Evolutionary conservation across 2,888 invertebrate species (phyloP), one percentile per base, ranked within the genome.

Genomic region (Lissocephala sabroskyi): DNA sequence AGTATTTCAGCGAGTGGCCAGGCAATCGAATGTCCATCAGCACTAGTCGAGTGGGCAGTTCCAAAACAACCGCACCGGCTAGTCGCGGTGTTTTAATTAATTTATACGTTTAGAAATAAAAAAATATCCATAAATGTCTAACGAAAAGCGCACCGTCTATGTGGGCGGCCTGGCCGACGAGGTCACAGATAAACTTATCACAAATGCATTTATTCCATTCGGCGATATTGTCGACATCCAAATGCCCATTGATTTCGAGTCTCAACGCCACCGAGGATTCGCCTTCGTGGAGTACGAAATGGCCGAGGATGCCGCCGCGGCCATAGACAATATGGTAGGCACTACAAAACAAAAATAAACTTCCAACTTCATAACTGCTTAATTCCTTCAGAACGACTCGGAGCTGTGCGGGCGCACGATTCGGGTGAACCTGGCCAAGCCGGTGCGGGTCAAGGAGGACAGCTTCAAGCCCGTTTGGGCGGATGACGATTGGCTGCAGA

Each of bases 201-300:
- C 96, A 83, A 96, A 97, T 45, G 98, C 98, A 0, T 99, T 99
- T 80, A 95, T 98, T 66, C 98, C 98, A 1, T 99, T 99, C 84
- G 99, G 99, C 6, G 99, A 99, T 83, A 91, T 99, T 52, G 91
- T 96, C n/a, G 98, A 98, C 83, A 94, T 99, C 36, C 97, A 98
- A 86, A 96, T 85, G 83, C 99, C 99, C 7, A 87, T 98, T 41
- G 99, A 99, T 86, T 99, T 98, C 87, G 97, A 98, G 85, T 91
- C 93, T 45, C 97, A 98, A 80, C 97, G 96, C 80, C 98, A 98
- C 80, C 88, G 98, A 79, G 98, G 98, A n/a, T 99, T 98, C 86
- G 97, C 98, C 0, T 99, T 99, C 83, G 92, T 99, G 59, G 99
- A 99, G 86, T 99, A 96, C 86, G 99, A 99, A 86, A 89, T 91